These are phyloP conservation scores for Aphelenchoides besseyi DNA, from an alignment of 1,140 invertebrate species.

Conservation along the genomic window DNA sequence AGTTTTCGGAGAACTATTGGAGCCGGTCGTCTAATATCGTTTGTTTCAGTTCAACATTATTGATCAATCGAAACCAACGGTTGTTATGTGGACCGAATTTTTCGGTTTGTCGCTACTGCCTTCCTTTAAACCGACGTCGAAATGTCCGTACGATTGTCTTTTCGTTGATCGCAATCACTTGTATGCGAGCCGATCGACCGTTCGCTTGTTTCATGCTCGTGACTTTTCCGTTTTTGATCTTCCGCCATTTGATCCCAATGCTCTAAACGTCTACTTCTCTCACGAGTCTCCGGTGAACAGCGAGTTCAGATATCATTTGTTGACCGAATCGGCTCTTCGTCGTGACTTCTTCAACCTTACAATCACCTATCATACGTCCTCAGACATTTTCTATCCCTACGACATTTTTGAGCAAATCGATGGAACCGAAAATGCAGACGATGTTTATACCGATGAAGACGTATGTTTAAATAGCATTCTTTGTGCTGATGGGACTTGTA, in stretches of 20 bases:
- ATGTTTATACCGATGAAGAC: neutral
- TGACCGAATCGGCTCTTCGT: neutral
- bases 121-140: neutral
- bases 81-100: conserved; percentile 1
- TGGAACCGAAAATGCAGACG: neutral
- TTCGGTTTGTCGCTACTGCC: neutral
- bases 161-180: neutral
- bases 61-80: neutral
- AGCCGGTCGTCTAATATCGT: neutral
- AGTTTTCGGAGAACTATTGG: neutral
- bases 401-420: neutral
- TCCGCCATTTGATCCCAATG: neutral
- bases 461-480: neutral
- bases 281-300: neutral
- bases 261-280: conserved; percentile 6
- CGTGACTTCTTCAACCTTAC: conserved; percentile 14
- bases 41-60: neutral
- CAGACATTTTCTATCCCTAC: neutral
- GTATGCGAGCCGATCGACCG: neutral
- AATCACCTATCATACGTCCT: neutral
- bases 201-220: conserved; percentile 2
- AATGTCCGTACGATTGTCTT: neutral
- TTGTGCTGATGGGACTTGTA: neutral
- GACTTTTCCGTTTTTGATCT: neutral
- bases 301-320: neutral